Conservation (phyloP, 2,888 invertebrate genomes). For the Nomada fucata region DNA sequence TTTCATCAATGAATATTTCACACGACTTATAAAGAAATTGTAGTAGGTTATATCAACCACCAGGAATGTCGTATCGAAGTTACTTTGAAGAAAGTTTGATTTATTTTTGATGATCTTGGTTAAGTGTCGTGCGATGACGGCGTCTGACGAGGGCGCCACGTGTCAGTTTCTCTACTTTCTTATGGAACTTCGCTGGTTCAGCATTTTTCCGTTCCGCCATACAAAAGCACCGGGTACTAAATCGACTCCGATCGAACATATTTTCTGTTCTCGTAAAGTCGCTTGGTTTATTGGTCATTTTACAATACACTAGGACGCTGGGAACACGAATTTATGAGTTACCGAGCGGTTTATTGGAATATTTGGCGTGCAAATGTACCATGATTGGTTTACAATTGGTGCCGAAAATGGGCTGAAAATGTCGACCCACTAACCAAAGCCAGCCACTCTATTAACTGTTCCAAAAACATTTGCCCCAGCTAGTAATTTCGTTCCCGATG, state of each 20-base stretch:
- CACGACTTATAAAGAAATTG: neutral
- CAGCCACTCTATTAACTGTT: constrained; percentile 72
- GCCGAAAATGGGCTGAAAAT: constrained; percentile 78
- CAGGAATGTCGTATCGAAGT: neutral
- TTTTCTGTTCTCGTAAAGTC: constrained; percentile 41
- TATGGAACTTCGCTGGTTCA: constrained; percentile 69
- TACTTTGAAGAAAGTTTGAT: constrained; percentile 41
- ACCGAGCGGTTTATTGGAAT: constrained; percentile 23
- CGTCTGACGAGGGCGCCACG: constrained; percentile 80
- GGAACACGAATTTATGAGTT: constrained; percentile 33
- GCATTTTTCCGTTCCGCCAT: constrained; percentile 74
- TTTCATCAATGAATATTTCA: constrained; percentile 12
- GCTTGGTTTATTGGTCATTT: constrained; percentile 11
- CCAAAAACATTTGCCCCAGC: constrained; percentile 83
- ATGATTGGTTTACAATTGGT: constrained; percentile 73
- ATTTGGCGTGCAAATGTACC: constrained; percentile 42
- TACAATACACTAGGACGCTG: neutral
- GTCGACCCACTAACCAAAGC: constrained; percentile 78
- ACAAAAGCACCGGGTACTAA: constrained; percentile 68
- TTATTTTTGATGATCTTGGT: constrained; percentile 49
- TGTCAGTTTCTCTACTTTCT: constrained; percentile 74
- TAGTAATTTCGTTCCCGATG: constrained; percentile 77
- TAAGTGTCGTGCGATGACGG: constrained; percentile 51
- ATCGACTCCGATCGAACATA: constrained; percentile 57
- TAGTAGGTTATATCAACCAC: neutral